A percentile compares a stretch with the other conserved stretches of the same genome.
phyloP scores from a whole-genome alignment of 37 sponge, comb jelly and placozoan genomes.

The Dysidea cf. avara region DNA sequence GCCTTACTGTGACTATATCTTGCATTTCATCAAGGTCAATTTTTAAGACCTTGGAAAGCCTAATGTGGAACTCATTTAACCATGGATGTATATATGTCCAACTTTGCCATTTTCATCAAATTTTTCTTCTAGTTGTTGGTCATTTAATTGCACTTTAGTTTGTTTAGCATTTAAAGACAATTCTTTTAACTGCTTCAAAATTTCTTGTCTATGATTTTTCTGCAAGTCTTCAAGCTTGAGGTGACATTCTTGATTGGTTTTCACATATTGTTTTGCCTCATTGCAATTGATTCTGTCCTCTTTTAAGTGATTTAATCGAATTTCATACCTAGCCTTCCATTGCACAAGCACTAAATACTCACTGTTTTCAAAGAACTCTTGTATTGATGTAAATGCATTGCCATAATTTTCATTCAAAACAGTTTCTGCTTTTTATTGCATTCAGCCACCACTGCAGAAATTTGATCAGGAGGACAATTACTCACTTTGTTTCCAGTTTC shows the following conservation, averaged over 20 bases:
- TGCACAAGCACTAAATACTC: background rate
- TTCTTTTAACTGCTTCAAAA: constrained; percentile 1
- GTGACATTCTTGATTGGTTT: background rate
- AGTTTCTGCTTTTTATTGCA: background rate
- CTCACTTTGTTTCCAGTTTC: background rate
- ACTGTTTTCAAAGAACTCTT: constrained; percentile 21
- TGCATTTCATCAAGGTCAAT: too few species aligned
- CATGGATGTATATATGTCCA: constrained; percentile 1
- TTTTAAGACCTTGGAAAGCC: too few species aligned
- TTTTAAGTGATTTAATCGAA: background rate
- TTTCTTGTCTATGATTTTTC: background rate
- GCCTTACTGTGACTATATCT: too few species aligned
- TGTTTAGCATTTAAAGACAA: background rate
- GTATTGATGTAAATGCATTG: background rate
- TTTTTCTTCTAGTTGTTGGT: background rate
- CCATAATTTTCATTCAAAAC: background rate
- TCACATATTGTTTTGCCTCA: constrained; percentile 5
- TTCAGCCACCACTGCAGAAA: background rate
- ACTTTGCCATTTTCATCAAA: constrained; percentile 2
- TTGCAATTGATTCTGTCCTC: background rate
- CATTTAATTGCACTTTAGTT: background rate
- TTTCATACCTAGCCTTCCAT: background rate
- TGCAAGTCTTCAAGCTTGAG: background rate
- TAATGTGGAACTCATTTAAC: too few species aligned
- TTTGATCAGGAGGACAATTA: background rate